phyloP scores from a whole-genome alignment of 2,113 vertebrate genomes.

The Centrocercus urophasianus region DNA sequence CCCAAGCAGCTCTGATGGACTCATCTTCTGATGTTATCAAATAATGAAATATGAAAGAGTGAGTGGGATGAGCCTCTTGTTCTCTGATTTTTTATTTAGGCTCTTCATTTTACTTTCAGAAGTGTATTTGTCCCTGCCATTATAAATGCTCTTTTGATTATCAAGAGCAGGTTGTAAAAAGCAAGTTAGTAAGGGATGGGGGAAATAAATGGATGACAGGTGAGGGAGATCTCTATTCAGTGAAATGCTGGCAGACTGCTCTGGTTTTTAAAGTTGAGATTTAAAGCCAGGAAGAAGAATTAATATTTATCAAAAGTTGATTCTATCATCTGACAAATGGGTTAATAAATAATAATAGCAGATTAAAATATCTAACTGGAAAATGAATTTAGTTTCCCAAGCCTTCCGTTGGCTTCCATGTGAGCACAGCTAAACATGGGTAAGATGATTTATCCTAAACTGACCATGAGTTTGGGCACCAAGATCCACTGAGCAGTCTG shows the following conservation, averaged over 20 bases:
- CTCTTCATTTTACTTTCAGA: constrained; percentile 73
- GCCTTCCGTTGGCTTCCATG: fast-evolving
- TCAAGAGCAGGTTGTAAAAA: constrained; percentile 16
- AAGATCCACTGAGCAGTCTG: not conserved
- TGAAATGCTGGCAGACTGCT: not conserved
- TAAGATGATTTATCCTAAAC: not conserved
- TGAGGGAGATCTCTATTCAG: constrained; percentile 29
- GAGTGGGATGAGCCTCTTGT: constrained; percentile 74
- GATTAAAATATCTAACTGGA: not conserved
- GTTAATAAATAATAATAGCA: not conserved
- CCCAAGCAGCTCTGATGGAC: constrained; percentile 76
- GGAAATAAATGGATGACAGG: not conserved
- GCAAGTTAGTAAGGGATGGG: not conserved
- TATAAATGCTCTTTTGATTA: constrained; percentile 68
- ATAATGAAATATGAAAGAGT: constrained; percentile 83
- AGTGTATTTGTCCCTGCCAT: constrained; percentile 67
- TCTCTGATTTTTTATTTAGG: constrained; percentile 77
- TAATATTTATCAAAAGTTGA: not conserved
- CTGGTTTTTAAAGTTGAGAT: not conserved
- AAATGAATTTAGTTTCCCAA: not conserved
- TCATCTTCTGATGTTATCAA: constrained; percentile 82
- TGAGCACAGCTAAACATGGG: fast-evolving
- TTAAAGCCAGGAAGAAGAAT: not conserved
- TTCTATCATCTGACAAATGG: not conserved
- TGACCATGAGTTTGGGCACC: not conserved